Evolutionary conservation across 2,113 vertebrate species (phyloP).

Genomic region (Abramis brama): DNA sequence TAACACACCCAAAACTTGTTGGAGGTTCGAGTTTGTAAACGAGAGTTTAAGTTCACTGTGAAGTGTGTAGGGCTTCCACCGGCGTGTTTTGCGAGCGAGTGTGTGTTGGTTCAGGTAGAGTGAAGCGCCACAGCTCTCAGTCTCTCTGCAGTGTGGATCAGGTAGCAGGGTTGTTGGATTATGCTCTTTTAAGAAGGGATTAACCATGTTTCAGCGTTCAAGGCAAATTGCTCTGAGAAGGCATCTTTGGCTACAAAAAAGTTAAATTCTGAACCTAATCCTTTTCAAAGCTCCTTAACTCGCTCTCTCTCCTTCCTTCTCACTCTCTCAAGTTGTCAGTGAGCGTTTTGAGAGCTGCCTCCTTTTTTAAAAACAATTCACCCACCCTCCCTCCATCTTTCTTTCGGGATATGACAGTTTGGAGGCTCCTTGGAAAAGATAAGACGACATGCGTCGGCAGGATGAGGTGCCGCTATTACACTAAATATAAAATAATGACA

Average conservation of each 20-base stretch:
- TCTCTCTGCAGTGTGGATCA: slow-evolving; percentile 67
- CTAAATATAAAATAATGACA: slow-evolving; percentile 25
- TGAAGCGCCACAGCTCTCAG: slow-evolving; percentile 47
- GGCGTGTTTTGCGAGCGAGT: slow-evolving; percentile 23
- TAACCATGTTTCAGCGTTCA: slow-evolving; percentile 78
- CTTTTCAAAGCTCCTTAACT: slow-evolving; percentile 73
- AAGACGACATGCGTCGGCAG: slow-evolving; percentile 12
- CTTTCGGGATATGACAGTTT: slow-evolving; percentile 35
- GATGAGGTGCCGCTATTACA: slow-evolving; percentile 27
- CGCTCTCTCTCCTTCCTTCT: slow-evolving; percentile 49
- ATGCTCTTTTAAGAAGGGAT: slow-evolving; percentile 80
- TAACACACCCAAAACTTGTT: slow-evolving; percentile 1
- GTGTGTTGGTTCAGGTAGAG: slow-evolving; percentile 45
- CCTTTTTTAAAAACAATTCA: slow-evolving; percentile 56
- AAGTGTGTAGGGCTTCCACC: not conserved
- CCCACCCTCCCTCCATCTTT: slow-evolving; percentile 32
- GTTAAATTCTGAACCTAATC: slow-evolving; percentile 77
- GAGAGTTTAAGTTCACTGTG: not conserved
- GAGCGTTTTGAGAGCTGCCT: slow-evolving; percentile 52
- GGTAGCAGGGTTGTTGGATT: slow-evolving; percentile 77
- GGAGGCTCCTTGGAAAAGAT: slow-evolving; percentile 17
- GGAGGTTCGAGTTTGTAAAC: not conserved
- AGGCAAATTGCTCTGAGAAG: slow-evolving; percentile 79
- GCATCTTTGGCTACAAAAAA: slow-evolving; percentile 67
- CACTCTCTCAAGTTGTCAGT: slow-evolving; percentile 58